Base-by-base conservation (phyloP, 1,140 invertebrate species). In the Drosophila baimaii region DNA sequence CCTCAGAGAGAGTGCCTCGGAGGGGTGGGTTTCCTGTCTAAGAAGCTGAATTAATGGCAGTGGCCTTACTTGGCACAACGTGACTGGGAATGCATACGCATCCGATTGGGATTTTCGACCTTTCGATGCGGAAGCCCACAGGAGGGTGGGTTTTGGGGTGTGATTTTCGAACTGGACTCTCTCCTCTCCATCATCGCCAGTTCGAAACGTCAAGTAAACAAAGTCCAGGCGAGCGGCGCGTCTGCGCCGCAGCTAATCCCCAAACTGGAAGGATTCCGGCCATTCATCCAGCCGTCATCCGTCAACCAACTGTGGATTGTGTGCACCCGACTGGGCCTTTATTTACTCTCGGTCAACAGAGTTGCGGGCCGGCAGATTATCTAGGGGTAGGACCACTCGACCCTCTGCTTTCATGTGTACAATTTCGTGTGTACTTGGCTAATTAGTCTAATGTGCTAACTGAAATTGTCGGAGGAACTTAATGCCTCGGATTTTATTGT, bases 281-380 rank as follows among this genome's bases (percentile, higher is more conserved):
- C 5, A 23, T 19, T 33, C 46, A 47, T 19, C 39, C 46, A 47
- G 12, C 55, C 58, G 33, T 61, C 69, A 49, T 19, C 56, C 56
- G 15, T 54, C 58, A 89, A 88, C 84, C 84, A 89, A 89, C 84
- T 89, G 84, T 89, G 85, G 84, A 89, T 84, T 88, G 66, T 49
- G 47, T 54, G 44, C 57, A 33, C 33, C 63, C 51, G 29, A 17
- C 29, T 21, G 31, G 51, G n/a, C 63, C 61, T 37, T 81, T 86
- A 68, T 86, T 86, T 88, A 65, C 72, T 54, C 72, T 70, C 47
- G 65, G 52, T 89, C 71, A 89, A 88, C 84, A 86, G 49, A 35
- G 31, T 61, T 73, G 17, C 23, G 41, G 27, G 61, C 25, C 65
- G 37, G 29, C n/a, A 64, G 66, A 52, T 51, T 71, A 54, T 64